A percentile compares a stretch with the other conserved stretches of the same genome.
Conservation (phyloP, 2,888 invertebrate species). For the Drosophila quinaria region DNA sequence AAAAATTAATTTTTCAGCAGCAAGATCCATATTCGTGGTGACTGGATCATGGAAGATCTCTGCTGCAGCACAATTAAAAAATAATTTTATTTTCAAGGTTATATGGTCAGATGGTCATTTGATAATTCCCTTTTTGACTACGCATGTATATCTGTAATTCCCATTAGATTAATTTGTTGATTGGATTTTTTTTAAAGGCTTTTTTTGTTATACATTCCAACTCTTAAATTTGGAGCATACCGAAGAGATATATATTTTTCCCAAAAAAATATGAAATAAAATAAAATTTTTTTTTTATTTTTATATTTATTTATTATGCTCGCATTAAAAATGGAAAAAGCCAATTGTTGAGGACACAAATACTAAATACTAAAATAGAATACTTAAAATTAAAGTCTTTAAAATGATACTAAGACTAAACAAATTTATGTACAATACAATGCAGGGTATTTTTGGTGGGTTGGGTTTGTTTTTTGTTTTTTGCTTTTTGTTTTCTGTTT, state of each 20-base stretch:
- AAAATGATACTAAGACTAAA: slow-evolving; percentile 61
- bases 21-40: neutral
- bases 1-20: too few species aligned
- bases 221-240: too few species aligned
- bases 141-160: too few species aligned
- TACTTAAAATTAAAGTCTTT: slow-evolving; percentile 45
- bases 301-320: slow-evolving; percentile 51
- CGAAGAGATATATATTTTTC: neutral
- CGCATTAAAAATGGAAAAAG: slow-evolving; percentile 46
- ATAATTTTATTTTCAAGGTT: too few species aligned
- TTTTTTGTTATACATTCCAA: too few species aligned
- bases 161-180: too few species aligned
- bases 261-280: neutral
- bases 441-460: slow-evolving; percentile 52
- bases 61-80: too few species aligned
- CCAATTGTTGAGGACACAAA: slow-evolving; percentile 59
- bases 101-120: too few species aligned
- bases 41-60: too few species aligned
- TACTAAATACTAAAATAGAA: slow-evolving; percentile 57
- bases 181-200: too few species aligned
- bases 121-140: too few species aligned
- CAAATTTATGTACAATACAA: slow-evolving; percentile 66
- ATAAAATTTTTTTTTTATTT: slow-evolving; percentile 22
- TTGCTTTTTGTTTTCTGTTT: slow-evolving; percentile 13
- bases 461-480: slow-evolving; percentile 33